These are phyloP conservation scores for Coleophora flavipennella DNA, from an alignment of 2,888 invertebrate genomes.

Conservation along the genomic window DNA sequence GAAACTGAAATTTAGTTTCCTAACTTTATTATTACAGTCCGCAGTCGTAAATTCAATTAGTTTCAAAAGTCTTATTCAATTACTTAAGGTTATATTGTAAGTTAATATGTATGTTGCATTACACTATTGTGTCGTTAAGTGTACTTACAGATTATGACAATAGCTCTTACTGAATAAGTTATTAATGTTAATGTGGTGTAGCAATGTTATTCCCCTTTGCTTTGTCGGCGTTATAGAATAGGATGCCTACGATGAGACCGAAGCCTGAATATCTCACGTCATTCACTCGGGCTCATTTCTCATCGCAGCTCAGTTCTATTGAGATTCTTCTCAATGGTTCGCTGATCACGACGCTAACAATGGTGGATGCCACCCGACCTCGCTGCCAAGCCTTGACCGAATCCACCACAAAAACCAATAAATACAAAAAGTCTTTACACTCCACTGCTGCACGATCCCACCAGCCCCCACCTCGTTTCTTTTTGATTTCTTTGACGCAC, in stretches of 20 bases:
- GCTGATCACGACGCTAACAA: constrained; percentile 35
- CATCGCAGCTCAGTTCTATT: constrained; percentile 21
- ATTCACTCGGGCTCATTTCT: constrained; percentile 11
- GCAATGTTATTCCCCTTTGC: constrained; percentile 25
- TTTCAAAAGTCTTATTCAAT: too few species aligned
- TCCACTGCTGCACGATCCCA: too few species aligned
- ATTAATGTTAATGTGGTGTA: too few species aligned
- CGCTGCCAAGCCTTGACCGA: constrained; percentile 38
- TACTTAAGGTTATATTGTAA: too few species aligned
- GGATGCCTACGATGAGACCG: constrained; percentile 23
- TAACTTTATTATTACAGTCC: too few species aligned
- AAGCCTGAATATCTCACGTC: constrained; percentile 10
- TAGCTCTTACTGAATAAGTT: constrained; percentile 12
- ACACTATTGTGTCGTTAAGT: too few species aligned
- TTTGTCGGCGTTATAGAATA: constrained; percentile 22
- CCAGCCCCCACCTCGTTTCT: too few species aligned
- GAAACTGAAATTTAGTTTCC: too few species aligned
- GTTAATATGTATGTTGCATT: too few species aligned
- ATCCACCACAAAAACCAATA: constrained; percentile 18
- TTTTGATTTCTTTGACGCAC: too few species aligned
- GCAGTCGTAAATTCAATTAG: too few species aligned
- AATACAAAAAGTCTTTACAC: constrained; percentile 16
- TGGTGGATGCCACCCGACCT: constrained; percentile 33
- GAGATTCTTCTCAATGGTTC: constrained; percentile 30
- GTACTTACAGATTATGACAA: too few species aligned